phyloP scores from a whole-genome alignment of 2,888 invertebrate genomes.

The Meteorus cinctellus region DNA sequence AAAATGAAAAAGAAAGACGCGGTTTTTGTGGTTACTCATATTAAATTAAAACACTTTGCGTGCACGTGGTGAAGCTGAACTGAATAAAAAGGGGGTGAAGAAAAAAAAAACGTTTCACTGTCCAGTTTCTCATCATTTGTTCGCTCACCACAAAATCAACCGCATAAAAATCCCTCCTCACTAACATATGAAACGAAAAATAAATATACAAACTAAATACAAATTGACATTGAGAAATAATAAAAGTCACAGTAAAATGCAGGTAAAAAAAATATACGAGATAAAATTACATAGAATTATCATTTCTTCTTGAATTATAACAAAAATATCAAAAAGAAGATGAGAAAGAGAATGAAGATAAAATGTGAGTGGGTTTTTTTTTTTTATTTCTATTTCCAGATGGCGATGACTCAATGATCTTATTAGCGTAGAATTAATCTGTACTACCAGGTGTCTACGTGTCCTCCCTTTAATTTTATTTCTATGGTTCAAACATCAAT shows the following conservation, averaged over 20 bases:
- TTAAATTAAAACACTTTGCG: background rate
- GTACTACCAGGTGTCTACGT: background rate
- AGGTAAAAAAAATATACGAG: background rate
- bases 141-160: conserved; percentile 64
- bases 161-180: conserved; percentile 56
- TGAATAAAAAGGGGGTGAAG: background rate
- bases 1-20: too few species aligned
- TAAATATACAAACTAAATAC: background rate
- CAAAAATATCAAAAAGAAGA: background rate
- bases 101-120: background rate
- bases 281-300: background rate
- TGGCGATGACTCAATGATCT: conserved; percentile 17
- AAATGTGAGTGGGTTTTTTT: background rate
- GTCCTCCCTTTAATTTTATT: conserved; percentile 3
- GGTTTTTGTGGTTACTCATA: background rate
- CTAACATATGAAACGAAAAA: background rate
- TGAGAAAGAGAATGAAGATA: background rate
- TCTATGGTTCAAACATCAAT: background rate
- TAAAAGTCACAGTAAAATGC: too few species aligned
- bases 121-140: conserved; percentile 54
- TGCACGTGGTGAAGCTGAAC: background rate
- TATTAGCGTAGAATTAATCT: background rate
- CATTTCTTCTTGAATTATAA: background rate
- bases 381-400: background rate
- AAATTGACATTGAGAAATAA: background rate